phyloP scores from a whole-genome alignment of 2,888 invertebrate species.

The Archaeoteleia sp. region DNA sequence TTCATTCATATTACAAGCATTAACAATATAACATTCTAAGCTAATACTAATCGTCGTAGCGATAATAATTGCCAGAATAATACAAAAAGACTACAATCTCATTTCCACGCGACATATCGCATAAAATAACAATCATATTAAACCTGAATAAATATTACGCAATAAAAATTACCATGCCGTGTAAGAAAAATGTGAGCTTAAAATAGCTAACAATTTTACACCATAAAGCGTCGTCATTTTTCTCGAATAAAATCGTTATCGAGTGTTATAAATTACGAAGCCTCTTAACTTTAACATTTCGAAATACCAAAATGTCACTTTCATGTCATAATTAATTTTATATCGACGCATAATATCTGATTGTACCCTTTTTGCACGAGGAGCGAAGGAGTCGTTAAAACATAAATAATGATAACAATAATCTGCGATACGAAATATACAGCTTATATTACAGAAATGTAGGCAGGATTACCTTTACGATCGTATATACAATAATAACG shows the following conservation, averaged over 20 bases:
- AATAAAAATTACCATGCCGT: no score
- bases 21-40: conserved; percentile 69
- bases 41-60: conserved; percentile 67
- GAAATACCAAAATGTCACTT: no score
- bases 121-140: neutral
- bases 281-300: no score
- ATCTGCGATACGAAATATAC: conserved; percentile 70
- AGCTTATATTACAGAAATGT: conserved; percentile 69
- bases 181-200: no score
- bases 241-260: no score
- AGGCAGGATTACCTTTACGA: conserved; percentile 53
- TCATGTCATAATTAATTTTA: no score
- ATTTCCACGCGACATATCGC: conserved; percentile 9
- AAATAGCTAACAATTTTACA: no score
- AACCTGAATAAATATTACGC: no score
- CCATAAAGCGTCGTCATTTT: no score
- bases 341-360: conserved; percentile 15
- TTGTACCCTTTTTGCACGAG: conserved; percentile 16
- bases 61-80: conserved; percentile 61
- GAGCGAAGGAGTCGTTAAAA: conserved; percentile 54
- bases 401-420: conserved; percentile 73
- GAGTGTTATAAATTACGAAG: no score
- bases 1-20: conserved; percentile 68
- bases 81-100: conserved; percentile 48
- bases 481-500: conserved; percentile 53